Evolutionary conservation across 1,140 invertebrate species (phyloP).

Genomic region (Anoplolepis gracilipes): DNA sequence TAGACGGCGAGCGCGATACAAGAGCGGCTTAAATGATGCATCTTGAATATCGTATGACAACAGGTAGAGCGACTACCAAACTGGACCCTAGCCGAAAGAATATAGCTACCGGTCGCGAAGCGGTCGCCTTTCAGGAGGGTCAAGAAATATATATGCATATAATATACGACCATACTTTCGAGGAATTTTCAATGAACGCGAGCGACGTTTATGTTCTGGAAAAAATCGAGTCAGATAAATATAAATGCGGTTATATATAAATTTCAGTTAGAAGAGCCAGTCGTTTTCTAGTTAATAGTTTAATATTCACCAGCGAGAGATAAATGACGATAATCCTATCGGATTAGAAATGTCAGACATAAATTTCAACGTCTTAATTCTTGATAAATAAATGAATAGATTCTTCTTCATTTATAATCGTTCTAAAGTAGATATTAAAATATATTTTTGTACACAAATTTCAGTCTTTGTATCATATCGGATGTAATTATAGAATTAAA

Average conservation of each 20-base stretch:
- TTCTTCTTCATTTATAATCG: neutral
- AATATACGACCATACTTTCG: conserved; percentile 7
- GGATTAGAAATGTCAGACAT: conserved; percentile 30
- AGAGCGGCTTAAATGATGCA: conserved; percentile 71
- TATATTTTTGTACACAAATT: neutral
- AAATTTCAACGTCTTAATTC: conserved; percentile 51
- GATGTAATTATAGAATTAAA: no score
- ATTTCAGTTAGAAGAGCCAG: conserved; percentile 3
- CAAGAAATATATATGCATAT: neutral
- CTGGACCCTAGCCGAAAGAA: conserved; percentile 65
- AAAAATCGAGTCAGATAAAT: neutral
- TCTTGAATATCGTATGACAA: conserved; percentile 75
- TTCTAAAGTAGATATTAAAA: neutral
- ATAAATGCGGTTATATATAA: conserved; percentile 25
- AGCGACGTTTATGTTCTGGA: conserved; percentile 16
- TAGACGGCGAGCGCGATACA: conserved; percentile 25
- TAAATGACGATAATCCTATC: conserved; percentile 35
- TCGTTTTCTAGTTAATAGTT: neutral
- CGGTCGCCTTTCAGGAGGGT: conserved; percentile 43
- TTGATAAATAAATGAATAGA: neutral
- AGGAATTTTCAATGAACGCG: conserved; percentile 21
- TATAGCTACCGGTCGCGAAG: conserved; percentile 71
- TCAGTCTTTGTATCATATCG: neutral
- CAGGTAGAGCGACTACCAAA: conserved; percentile 68
- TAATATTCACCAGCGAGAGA: neutral